Percentiles rank a stretch among this genome's conserved stretches.
phyloP scores from a whole-genome alignment of 1,140 invertebrate genomes.

The Ceratina calcarata region DNA sequence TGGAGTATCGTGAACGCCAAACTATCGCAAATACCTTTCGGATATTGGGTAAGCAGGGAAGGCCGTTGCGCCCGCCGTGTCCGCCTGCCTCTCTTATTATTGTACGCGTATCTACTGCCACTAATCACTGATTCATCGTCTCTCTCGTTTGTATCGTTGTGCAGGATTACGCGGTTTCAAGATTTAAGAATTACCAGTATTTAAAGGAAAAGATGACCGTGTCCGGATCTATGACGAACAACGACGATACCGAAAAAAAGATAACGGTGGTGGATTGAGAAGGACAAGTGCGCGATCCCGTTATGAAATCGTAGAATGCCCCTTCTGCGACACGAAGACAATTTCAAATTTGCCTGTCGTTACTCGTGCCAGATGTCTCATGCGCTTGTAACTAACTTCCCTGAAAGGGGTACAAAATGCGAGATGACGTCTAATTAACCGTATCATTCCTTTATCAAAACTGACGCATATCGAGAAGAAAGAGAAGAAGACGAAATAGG shows the following conservation, averaged over 20 bases:
- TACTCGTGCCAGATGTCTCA: slow-evolving; percentile 1
- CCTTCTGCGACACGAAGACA: slow-evolving; percentile 2
- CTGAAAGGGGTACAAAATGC: too few species aligned
- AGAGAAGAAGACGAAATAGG: too few species aligned
- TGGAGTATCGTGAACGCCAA: slow-evolving; percentile 95
- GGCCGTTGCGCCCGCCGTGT: background rate
- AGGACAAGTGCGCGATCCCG: background rate
- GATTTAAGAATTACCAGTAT: slow-evolving; percentile 82
- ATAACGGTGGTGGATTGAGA: slow-evolving; percentile 67
- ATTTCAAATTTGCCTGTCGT: background rate
- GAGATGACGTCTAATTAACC: too few species aligned
- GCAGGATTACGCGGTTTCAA: slow-evolving; percentile 82
- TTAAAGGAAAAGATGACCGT: slow-evolving; percentile 82
- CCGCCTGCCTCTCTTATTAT: background rate
- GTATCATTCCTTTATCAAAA: too few species aligned
- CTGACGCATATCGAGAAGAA: too few species aligned
- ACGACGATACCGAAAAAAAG: slow-evolving; percentile 68
- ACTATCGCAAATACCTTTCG: slow-evolving; percentile 94
- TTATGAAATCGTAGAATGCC: background rate
- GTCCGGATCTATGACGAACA: slow-evolving; percentile 62
- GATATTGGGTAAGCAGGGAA: slow-evolving; percentile 90
- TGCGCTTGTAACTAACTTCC: background rate
- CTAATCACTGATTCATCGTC: background rate
- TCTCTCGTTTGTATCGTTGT: slow-evolving; percentile 18
- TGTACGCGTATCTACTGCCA: background rate